Conservation (phyloP, 2,113 vertebrate genomes). For the Aspiorhynchus laticeps region DNA sequence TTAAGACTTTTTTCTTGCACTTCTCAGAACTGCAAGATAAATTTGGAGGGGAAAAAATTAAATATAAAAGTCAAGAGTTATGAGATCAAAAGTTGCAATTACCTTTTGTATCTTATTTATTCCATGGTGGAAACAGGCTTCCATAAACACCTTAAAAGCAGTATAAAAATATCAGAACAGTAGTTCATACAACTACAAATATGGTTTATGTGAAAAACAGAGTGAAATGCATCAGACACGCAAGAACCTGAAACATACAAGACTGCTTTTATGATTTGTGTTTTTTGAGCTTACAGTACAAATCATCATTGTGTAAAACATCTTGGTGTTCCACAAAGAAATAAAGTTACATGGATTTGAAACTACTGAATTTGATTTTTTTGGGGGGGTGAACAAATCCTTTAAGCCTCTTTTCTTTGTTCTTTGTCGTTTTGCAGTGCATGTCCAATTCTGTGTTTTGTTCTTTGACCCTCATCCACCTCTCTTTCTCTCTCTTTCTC, state of each 20-base stretch:
- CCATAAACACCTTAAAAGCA: background rate
- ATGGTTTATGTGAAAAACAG: background rate
- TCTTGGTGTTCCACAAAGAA: background rate
- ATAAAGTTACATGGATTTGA: background rate
- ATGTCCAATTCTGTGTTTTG: background rate
- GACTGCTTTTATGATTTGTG: background rate
- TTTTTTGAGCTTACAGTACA: background rate
- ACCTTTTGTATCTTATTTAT: background rate
- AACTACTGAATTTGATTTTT: conserved; percentile 53
- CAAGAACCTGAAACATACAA: no score
- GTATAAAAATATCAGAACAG: background rate
- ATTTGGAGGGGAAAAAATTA: background rate
- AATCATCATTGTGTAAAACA: background rate
- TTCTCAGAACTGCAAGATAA: background rate
- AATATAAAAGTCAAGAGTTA: no score
- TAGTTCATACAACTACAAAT: background rate
- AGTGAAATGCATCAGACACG: background rate
- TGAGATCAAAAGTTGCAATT: no score
- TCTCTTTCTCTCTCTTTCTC: background rate
- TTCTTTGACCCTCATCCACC: background rate
- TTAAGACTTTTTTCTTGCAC: no score
- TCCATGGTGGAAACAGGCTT: background rate
- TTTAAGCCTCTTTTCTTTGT: background rate
- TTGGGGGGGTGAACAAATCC: conserved; percentile 47
- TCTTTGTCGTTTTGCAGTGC: background rate